A percentile compares a stretch with the other conserved stretches of the same genome.
These are phyloP conservation scores for Caenorhabditis zanzibari DNA, from an alignment of 2,888 invertebrate genomes.

Conservation along the genomic window DNA sequence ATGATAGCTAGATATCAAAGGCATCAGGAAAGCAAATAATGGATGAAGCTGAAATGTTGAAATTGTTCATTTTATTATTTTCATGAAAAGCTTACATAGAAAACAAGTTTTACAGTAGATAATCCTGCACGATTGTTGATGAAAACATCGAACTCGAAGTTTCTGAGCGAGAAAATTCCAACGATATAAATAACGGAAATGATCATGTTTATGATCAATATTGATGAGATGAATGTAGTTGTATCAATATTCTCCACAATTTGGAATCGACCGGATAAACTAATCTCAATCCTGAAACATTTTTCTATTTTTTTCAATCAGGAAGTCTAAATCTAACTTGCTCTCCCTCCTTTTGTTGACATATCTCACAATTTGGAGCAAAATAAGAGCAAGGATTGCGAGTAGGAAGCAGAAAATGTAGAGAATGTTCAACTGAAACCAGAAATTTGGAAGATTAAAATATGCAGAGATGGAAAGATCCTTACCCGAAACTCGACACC, in stretches of 20 bases:
- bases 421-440: slow-evolving; percentile 50
- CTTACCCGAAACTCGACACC: slow-evolving; percentile 46
- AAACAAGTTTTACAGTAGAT: slow-evolving; percentile 51
- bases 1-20: slow-evolving; percentile 57
- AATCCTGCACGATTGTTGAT: slow-evolving; percentile 20
- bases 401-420: slow-evolving; percentile 50
- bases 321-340: slow-evolving; percentile 21
- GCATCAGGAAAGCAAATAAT: slow-evolving; percentile 56
- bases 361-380: slow-evolving; percentile 48
- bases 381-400: slow-evolving; percentile 54
- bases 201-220: slow-evolving; percentile 50
- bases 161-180: slow-evolving; percentile 48
- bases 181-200: slow-evolving; percentile 41
- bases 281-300: slow-evolving; percentile 51
- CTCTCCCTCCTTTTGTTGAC: slow-evolving; percentile 47
- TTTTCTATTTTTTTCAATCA: neutral
- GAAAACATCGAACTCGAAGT: slow-evolving; percentile 55
- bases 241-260: slow-evolving; percentile 60
- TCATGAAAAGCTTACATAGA: slow-evolving; percentile 47
- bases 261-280: slow-evolving; percentile 58
- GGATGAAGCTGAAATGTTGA: slow-evolving; percentile 52
- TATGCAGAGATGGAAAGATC: neutral
- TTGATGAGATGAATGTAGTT: slow-evolving; percentile 57
- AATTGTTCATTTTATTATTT: neutral
- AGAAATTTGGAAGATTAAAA: neutral